A percentile compares a stretch with the other conserved stretches of the same genome.
Conservation (phyloP, 2,797 vertebrate species). For the Lateolabrax maculatus region DNA sequence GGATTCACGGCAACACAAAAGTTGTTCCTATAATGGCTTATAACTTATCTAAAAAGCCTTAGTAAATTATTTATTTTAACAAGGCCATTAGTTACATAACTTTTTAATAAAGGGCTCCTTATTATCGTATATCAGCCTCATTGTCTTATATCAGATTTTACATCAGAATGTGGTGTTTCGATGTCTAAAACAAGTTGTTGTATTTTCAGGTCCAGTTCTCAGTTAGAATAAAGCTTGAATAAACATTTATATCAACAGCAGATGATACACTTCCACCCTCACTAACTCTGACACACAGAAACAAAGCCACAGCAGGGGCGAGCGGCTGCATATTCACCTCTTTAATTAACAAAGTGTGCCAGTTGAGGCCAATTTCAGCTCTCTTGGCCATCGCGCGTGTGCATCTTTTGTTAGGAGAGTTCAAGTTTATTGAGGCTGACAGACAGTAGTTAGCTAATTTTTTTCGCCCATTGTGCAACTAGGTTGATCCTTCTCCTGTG, state of each 20-base stretch:
- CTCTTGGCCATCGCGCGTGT: conserved; percentile 10
- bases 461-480: conserved; percentile 68
- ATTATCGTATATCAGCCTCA: background rate
- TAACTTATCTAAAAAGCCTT: background rate
- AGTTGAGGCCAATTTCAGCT: conserved; percentile 28
- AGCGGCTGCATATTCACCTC: conserved; percentile 44
- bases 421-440: conserved; percentile 70
- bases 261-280: background rate
- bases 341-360: conserved; percentile 72
- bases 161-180: background rate
- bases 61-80: background rate
- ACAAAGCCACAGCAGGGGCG: conserved; percentile 20
- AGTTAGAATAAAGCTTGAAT: background rate
- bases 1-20: background rate
- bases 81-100: background rate
- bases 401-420: conserved; percentile 59
- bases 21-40: background rate
- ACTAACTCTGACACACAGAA: background rate
- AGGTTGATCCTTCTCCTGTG: conserved; percentile 53
- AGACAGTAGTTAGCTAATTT: conserved; percentile 70
- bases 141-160: background rate
- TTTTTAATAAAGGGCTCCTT: background rate
- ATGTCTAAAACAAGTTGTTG: too few species aligned
- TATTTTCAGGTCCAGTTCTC: conserved; percentile 5
- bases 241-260: conserved; percentile 18